These are phyloP conservation scores for Araneus ventricosus DNA, from an alignment of 1,140 invertebrate species.

Conservation along the genomic window DNA sequence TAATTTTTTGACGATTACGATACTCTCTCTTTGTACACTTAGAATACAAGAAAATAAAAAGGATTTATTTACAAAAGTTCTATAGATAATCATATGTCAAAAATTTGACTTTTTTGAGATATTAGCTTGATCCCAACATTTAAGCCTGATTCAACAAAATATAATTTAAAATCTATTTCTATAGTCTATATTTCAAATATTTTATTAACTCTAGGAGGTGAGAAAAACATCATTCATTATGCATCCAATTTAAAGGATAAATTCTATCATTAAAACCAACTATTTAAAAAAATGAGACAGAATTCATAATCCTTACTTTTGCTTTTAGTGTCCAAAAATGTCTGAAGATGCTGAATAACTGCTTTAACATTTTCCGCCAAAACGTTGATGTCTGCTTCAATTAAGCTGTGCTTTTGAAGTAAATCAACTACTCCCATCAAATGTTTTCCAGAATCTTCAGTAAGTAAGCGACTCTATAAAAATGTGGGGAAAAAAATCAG, in stretches of 20 bases:
- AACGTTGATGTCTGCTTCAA: constrained; percentile 99
- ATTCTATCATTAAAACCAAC: background rate
- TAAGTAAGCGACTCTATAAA: constrained; percentile 84
- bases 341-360: constrained; percentile 95
- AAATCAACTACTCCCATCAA: constrained; percentile 99
- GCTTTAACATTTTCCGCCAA: constrained; percentile 97
- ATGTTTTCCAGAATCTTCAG: constrained; percentile 99
- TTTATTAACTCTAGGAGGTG: too few relatives aligned
- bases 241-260: background rate
- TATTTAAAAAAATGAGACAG: background rate
- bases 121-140: too few relatives aligned
- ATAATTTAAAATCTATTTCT: too few relatives aligned
- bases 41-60: too few relatives aligned
- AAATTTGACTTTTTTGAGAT: too few relatives aligned
- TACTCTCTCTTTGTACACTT: too few relatives aligned
- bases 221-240: too few relatives aligned
- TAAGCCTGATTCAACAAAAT: too few relatives aligned
- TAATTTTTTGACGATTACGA: too few relatives aligned
- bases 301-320: constrained; percentile 18
- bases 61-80: too few relatives aligned
- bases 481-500: background rate
- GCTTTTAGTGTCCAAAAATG: constrained; percentile 77
- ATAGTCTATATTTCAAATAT: too few relatives aligned
- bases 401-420: constrained; percentile 97
- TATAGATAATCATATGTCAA: too few relatives aligned